These are phyloP conservation scores for Dryobota labecula DNA, from an alignment of 2,888 invertebrate genomes.

Conservation along the genomic window DNA sequence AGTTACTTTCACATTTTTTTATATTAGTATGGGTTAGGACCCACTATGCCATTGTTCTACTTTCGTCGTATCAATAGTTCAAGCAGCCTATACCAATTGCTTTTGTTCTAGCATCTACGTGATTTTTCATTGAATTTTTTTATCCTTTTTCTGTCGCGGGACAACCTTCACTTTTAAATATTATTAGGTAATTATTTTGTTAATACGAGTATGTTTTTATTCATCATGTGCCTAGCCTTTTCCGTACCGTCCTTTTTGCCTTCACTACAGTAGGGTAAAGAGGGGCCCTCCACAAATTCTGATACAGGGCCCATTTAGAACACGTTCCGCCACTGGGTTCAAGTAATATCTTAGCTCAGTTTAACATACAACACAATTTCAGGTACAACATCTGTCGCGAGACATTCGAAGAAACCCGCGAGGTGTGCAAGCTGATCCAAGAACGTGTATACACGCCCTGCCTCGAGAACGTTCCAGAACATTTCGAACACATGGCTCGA, in stretches of 20 bases:
- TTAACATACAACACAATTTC: slow-evolving; percentile 39
- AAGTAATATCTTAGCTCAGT: background rate
- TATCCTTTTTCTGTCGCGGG: background rate
- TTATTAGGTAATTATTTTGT: background rate
- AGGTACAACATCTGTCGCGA: slow-evolving; percentile 93
- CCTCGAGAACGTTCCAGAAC: slow-evolving; percentile 90
- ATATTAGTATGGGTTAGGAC: too few species aligned
- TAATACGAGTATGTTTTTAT: background rate
- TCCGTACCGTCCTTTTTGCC: background rate
- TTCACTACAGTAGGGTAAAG: background rate
- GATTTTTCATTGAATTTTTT: background rate
- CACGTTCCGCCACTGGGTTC: background rate
- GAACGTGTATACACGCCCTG: slow-evolving; percentile 92
- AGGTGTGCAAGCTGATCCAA: slow-evolving; percentile 90
- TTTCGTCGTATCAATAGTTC: too few species aligned
- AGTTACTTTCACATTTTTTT: too few species aligned
- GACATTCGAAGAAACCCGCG: slow-evolving; percentile 91
- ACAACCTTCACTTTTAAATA: background rate
- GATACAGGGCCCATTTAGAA: background rate
- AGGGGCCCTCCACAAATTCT: background rate
- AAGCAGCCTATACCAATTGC: background rate
- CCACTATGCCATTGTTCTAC: too few species aligned
- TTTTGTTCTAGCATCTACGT: background rate
- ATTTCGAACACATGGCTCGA: slow-evolving; percentile 92
- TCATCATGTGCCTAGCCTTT: background rate